phyloP scores from a whole-genome alignment of 2,888 invertebrate species.

The Tipula unca region DNA sequence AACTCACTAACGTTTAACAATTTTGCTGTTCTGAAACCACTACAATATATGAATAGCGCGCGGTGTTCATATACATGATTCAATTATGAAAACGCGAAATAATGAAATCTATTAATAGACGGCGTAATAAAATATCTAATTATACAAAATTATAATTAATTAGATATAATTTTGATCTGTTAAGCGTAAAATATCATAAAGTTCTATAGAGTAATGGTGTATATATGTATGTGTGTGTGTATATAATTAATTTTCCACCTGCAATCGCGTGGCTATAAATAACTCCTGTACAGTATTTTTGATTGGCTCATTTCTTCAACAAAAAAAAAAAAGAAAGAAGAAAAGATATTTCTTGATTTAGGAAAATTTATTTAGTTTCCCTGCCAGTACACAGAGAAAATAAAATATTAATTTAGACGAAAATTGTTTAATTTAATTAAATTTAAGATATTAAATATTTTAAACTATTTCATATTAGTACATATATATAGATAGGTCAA shows the following conservation, averaged over 20 bases:
- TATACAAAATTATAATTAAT: not conserved
- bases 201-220: too few relatives aligned
- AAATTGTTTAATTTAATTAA: not conserved
- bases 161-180: not conserved
- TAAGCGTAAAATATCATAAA: not conserved
- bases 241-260: slow-evolving; percentile 9
- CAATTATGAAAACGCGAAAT: not conserved
- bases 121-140: not conserved
- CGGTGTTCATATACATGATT: not conserved
- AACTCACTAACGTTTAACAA: not conserved
- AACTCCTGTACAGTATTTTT: not conserved
- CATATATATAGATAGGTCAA: not conserved
- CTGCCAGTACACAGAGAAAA: not conserved
- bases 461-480: not conserved
- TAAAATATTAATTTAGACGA: not conserved
- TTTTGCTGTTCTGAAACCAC: not conserved
- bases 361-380: not conserved
- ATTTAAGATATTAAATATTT: not conserved
- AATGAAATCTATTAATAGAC: not conserved
- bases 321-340: too few relatives aligned
- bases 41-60: not conserved
- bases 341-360: not conserved
- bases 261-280: not conserved
- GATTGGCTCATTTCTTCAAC: not conserved
- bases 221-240: not conserved